These are phyloP conservation scores for Hetaerina titia DNA, from an alignment of 2,888 invertebrate genomes.

Conservation along the genomic window DNA sequence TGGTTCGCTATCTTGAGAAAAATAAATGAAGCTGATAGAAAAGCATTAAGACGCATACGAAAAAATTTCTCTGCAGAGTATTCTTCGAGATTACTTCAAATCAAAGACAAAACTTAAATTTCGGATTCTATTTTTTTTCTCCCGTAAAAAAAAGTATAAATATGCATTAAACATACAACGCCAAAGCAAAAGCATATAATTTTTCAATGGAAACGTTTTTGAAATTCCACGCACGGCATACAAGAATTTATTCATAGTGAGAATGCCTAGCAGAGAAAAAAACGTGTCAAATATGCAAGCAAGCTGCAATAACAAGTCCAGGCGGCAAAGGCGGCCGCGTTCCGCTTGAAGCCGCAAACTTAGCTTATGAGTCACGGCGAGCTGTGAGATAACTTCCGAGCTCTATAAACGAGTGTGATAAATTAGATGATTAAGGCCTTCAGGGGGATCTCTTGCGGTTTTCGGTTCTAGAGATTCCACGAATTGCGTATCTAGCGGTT, in stretches of 20 bases:
- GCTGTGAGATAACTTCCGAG: not conserved
- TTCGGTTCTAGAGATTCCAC: not conserved
- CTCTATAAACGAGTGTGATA: not conserved
- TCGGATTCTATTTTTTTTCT: no score
- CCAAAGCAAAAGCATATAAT: no score
- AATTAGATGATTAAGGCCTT: not conserved
- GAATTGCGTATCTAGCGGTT: not conserved
- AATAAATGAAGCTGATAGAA: no score
- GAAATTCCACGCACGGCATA: no score
- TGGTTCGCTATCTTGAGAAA: no score
- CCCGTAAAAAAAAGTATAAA: no score
- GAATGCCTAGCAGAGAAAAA: not conserved
- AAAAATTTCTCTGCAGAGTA: no score
- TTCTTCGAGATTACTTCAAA: no score
- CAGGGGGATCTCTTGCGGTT: not conserved
- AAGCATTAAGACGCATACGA: no score
- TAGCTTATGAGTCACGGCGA: not conserved
- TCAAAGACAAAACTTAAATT: no score
- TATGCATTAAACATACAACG: no score
- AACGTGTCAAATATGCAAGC: not conserved
- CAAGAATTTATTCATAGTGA: not conserved
- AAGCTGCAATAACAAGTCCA: not conserved
- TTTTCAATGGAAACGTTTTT: no score
- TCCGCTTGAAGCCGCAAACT: not conserved
- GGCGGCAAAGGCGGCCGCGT: not conserved